Evolutionary conservation across 2,797 vertebrate genomes (phyloP).

Genomic region (Sebastes baramenuke): DNA sequence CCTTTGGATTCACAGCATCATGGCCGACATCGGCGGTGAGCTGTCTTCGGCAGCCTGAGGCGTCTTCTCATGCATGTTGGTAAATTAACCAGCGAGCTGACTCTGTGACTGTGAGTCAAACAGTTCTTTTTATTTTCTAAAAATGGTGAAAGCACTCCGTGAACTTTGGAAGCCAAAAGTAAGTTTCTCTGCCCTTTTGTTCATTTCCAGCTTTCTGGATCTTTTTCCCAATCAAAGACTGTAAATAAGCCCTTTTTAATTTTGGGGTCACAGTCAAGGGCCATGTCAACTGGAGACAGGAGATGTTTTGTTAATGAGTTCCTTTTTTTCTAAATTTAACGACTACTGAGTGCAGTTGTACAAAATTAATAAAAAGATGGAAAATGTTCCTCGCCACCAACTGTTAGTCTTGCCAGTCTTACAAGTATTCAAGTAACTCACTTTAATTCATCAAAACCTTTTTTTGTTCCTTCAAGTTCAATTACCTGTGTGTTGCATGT

Average conservation of each 20-base stretch:
- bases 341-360: background rate
- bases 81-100: background rate
- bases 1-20: slow-evolving; percentile 93
- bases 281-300: background rate
- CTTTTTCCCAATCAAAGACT: background rate
- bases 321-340: background rate
- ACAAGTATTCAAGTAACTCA: background rate
- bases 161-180: background rate
- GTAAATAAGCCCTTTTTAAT: background rate
- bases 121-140: background rate
- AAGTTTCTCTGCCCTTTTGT: background rate
- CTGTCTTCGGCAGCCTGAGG: slow-evolving; percentile 42
- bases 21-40: slow-evolving; percentile 83
- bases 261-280: background rate
- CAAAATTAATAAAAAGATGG: background rate
- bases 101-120: background rate
- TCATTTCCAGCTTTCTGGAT: background rate
- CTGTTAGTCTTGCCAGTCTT: background rate
- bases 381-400: background rate
- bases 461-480: background rate
- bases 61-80: background rate
- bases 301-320: background rate
- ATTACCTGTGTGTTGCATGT: slow-evolving; percentile 11
- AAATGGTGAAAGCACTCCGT: background rate
- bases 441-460: background rate